Conservation (phyloP, 2,797 vertebrate species). For the Enteromius unitaeniatus region DNA sequence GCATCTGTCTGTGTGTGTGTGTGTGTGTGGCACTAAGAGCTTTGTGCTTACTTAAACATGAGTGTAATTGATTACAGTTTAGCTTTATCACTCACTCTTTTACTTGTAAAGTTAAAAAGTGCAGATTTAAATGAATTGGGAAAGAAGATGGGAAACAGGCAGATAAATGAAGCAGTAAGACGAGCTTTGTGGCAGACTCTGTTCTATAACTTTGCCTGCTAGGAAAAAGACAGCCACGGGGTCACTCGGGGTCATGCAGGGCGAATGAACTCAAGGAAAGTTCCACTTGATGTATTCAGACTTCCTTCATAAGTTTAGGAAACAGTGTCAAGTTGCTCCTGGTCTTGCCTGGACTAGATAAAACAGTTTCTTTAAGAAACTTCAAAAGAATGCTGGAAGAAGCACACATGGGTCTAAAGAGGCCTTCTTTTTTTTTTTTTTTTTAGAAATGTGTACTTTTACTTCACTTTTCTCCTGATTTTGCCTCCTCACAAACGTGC, state of each 20-base stretch:
- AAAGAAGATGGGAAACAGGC: not conserved
- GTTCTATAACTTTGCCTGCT: not conserved
- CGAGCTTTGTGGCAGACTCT: not conserved
- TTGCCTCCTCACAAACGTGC: not conserved
- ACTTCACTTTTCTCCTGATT: conserved; percentile 6
- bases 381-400: not conserved
- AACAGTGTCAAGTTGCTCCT: conserved; percentile 18
- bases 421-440: not conserved
- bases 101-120: not conserved
- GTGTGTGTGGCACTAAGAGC: not conserved
- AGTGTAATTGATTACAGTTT: not conserved
- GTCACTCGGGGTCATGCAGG: conserved; percentile 13
- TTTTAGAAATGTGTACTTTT: not conserved
- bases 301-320: conserved; percentile 24
- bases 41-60: not conserved
- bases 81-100: not conserved
- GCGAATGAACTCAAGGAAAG: conserved; percentile 11
- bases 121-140: not conserved
- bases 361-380: not conserved
- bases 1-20: not conserved
- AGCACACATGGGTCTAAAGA: not conserved
- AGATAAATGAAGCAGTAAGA: conserved; percentile 9
- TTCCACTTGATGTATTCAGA: conserved; percentile 33
- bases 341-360: conserved; percentile 12
- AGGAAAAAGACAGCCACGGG: not conserved